phyloP scores from a whole-genome alignment of 2,888 invertebrate species.

The Ophonus ardosiacus region DNA sequence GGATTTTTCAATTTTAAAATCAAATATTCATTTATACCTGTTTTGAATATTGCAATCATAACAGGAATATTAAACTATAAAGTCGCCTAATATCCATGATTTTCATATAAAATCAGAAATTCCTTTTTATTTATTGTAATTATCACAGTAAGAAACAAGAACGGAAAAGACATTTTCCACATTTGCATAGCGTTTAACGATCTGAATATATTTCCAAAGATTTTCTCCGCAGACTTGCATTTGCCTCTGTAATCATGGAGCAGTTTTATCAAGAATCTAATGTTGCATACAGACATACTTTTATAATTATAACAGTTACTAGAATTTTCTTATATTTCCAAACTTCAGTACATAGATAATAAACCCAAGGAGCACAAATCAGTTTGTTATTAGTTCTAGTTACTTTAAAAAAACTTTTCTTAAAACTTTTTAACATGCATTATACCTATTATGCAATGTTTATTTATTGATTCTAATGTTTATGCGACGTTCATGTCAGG shows the following conservation, averaged over 20 bases:
- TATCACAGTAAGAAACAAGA: conserved; percentile 36
- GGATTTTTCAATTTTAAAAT: too few species aligned
- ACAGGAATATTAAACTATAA: conserved; percentile 23
- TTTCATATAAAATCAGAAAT: conserved; percentile 22
- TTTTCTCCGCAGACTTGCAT: conserved; percentile 17
- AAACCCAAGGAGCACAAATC: too few species aligned
- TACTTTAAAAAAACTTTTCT: too few species aligned
- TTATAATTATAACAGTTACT: background rate
- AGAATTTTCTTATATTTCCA: background rate
- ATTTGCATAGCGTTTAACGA: conserved; percentile 40
- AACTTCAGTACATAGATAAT: too few species aligned
- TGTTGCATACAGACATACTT: background rate
- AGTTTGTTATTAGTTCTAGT: too few species aligned
- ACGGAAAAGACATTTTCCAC: conserved; percentile 43
- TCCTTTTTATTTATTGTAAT: conserved; percentile 35
- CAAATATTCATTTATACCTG: background rate
- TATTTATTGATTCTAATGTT: too few species aligned
- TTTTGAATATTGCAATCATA: background rate
- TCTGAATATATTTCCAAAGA: conserved; percentile 35
- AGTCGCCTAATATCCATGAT: conserved; percentile 1
- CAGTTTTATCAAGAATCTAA: conserved; percentile 4
- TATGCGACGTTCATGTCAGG: too few species aligned
- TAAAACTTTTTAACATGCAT: too few species aligned
- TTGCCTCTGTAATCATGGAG: background rate
- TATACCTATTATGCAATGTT: too few species aligned